Evolutionary conservation across 2,888 invertebrate genomes (phyloP).

Genomic region (Chloroclystis v-ata): DNA sequence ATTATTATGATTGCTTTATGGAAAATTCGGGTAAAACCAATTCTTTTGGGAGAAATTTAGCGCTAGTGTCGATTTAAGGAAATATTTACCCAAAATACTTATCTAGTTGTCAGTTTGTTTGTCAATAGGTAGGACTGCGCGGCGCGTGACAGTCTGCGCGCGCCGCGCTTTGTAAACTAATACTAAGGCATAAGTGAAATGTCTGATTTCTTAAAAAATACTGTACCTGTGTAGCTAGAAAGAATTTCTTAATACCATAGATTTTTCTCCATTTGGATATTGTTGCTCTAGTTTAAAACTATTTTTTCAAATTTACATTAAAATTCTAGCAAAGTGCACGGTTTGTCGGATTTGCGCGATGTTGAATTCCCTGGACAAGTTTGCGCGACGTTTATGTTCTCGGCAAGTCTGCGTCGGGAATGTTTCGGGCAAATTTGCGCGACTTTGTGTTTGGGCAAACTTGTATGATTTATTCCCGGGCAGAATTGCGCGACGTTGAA

Average conservation of each 20-base stretch:
- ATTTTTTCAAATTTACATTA: conserved; percentile 6
- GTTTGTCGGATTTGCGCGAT: conserved; percentile 4
- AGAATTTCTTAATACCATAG: conserved; percentile 54
- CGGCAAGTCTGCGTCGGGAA: background rate
- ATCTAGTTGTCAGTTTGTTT: conserved; percentile 68
- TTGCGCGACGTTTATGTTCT: conserved; percentile 10
- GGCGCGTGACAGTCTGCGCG: conserved; percentile 27
- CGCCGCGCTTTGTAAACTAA: conserved; percentile 27
- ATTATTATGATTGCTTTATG: no score
- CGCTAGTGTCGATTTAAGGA: conserved; percentile 58
- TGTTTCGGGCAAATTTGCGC: no score
- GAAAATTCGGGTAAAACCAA: background rate
- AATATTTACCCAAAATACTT: conserved; percentile 67
- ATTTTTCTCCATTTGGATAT: conserved; percentile 55
- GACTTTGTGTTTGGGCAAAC: conserved; percentile 6
- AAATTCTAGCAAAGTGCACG: conserved; percentile 9
- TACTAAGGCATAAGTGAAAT: conserved; percentile 67
- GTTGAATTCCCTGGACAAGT: conserved; percentile 4
- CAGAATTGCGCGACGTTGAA: conserved; percentile 12
- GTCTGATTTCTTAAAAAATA: conserved; percentile 49
- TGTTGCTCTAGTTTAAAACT: conserved; percentile 43
- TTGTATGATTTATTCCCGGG: no score
- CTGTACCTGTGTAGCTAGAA: conserved; percentile 77
- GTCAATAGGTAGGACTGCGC: conserved; percentile 45
- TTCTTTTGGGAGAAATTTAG: conserved; percentile 26